These are phyloP conservation scores for Scotopteryx bipunctaria DNA, from an alignment of 2,888 invertebrate genomes.

Conservation along the genomic window DNA sequence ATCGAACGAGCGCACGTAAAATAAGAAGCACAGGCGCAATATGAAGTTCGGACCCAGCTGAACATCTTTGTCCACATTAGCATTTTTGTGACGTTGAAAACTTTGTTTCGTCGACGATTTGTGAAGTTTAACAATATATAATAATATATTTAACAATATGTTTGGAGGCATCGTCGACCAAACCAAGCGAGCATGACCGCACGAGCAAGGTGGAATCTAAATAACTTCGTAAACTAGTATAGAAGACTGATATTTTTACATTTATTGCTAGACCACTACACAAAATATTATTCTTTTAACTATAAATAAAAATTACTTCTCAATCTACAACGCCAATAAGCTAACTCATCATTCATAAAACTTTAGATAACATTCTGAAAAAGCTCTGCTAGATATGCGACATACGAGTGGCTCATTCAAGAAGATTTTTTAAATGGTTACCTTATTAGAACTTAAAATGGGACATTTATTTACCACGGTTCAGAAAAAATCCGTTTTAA, in stretches of 20 bases:
- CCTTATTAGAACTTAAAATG: too few relatives aligned
- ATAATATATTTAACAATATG: too few relatives aligned
- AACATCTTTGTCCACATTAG: slow-evolving; percentile 16
- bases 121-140: slow-evolving; percentile 3
- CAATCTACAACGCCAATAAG: neutral
- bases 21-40: too few relatives aligned
- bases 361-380: too few relatives aligned
- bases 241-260: neutral
- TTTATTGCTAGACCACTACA: neutral
- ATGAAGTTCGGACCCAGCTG: too few relatives aligned
- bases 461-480: too few relatives aligned
- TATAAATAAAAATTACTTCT: neutral
- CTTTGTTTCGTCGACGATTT: slow-evolving; percentile 9
- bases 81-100: slow-evolving; percentile 4
- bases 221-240: neutral
- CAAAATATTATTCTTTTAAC: neutral
- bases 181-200: slow-evolving; percentile 13
- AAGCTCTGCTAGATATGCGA: too few relatives aligned
- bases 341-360: too few relatives aligned
- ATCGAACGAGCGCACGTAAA: neutral
- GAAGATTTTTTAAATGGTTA: too few relatives aligned
- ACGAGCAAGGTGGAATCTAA: slow-evolving; percentile 20
- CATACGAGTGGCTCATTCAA: too few relatives aligned
- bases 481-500: too few relatives aligned
- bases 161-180: slow-evolving; percentile 20